Evolutionary conservation across 2,797 vertebrate genomes (phyloP).

Genomic region (Acipenser transmontanus): DNA sequence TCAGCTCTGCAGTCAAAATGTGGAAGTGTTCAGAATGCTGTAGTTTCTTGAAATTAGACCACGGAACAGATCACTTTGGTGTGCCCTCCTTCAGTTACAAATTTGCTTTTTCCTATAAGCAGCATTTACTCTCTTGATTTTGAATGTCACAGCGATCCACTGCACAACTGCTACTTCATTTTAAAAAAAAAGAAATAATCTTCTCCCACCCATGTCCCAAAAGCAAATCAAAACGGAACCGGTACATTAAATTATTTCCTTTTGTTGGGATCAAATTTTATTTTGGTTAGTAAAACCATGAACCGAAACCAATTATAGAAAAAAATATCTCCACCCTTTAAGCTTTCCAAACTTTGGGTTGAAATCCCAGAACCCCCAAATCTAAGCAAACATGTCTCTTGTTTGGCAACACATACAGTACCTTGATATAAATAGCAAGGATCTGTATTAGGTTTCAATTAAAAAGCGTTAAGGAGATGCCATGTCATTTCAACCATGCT

Average conservation of each 20-base stretch:
- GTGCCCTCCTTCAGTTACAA: constrained; percentile 1
- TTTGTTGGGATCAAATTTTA: not conserved
- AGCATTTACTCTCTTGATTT: too few species aligned
- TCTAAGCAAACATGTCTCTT: constrained; percentile 7
- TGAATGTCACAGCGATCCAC: too few species aligned
- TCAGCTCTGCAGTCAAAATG: not conserved
- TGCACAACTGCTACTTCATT: too few species aligned
- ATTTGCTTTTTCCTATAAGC: not conserved
- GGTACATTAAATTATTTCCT: too few species aligned
- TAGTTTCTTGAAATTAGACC: not conserved
- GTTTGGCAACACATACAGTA: constrained; percentile 11
- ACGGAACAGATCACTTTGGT: not conserved
- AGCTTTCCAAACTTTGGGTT: too few species aligned
- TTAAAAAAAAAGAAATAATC: constrained; percentile 15
- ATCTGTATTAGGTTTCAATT: constrained; percentile 31
- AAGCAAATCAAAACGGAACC: too few species aligned
- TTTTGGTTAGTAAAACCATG: not conserved
- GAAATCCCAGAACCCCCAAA: constrained; percentile 13
- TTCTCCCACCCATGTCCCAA: not conserved
- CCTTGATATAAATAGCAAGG: constrained; percentile 33
- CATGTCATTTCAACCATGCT: constrained; percentile 9
- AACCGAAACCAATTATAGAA: not conserved
- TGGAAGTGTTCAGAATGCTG: too few species aligned
- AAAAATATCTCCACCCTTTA: constrained; percentile 11
- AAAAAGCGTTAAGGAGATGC: constrained; percentile 29